Conservation (phyloP, 2,888 invertebrate genomes). For the Drosophila algonquin region DNA sequence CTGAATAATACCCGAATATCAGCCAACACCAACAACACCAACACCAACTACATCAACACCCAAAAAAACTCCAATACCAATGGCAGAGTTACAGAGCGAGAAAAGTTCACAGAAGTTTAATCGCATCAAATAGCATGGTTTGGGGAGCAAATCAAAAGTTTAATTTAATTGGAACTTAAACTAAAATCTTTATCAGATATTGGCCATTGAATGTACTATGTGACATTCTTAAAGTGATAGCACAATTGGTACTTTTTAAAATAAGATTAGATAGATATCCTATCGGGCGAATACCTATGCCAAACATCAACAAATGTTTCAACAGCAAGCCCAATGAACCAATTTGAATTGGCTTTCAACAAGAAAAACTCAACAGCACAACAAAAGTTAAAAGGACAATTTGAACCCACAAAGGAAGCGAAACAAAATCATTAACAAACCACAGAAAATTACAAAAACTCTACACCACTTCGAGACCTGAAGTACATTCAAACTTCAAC, state of each 20-base stretch:
- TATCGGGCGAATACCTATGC: too few species aligned
- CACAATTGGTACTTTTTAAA: constrained; percentile 12
- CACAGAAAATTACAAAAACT: neutral
- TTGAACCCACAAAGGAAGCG: too few species aligned
- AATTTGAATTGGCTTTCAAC: neutral
- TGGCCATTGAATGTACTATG: constrained; percentile 28
- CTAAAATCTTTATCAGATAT: constrained; percentile 32
- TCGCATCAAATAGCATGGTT: neutral
- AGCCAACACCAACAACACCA: neutral
- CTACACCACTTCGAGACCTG: neutral
- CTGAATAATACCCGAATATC: constrained; percentile 3
- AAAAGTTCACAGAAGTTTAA: constrained; percentile 48
- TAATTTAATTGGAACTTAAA: constrained; percentile 36
- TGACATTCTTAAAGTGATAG: constrained; percentile 26
- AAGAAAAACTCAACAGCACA: neutral
- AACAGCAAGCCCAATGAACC: too few species aligned
- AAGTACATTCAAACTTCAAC: neutral
- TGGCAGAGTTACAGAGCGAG: constrained; percentile 32
- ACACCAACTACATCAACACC: constrained; percentile 26
- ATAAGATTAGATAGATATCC: too few species aligned
- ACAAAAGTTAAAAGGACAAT: too few species aligned
- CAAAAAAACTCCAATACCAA: constrained; percentile 18
- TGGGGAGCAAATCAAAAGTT: constrained; percentile 7
- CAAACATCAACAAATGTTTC: neutral
- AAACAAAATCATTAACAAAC: neutral